Conservation (phyloP, 2,888 invertebrate species). For the Lycocerus yunnanus region DNA sequence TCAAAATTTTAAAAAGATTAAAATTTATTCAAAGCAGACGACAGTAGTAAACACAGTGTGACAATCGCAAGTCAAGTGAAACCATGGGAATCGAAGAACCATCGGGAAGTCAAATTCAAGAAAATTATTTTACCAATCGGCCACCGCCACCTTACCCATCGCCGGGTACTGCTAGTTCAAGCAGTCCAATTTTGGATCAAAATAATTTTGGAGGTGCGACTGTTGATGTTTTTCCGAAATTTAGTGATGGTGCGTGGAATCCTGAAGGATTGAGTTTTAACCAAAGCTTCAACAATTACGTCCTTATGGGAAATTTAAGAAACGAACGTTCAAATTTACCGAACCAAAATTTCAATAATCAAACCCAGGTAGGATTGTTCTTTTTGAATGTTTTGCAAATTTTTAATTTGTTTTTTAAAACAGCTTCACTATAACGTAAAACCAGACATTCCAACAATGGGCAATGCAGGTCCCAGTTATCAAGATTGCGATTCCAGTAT, state of each 20-base stretch:
- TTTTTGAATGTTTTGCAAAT: not conserved
- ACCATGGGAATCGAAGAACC: not conserved
- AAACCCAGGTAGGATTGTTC: not conserved
- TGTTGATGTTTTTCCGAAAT: not conserved
- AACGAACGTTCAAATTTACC: not conserved
- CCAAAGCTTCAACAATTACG: not conserved
- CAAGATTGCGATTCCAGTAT: not conserved
- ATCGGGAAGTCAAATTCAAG: no score
- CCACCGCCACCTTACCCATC: not conserved
- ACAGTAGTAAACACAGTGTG: no score
- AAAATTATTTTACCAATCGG: not conserved
- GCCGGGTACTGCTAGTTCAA: not conserved
- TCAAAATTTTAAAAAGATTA: not conserved
- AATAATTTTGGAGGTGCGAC: not conserved
- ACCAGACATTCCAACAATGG: not conserved
- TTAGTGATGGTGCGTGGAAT: not conserved
- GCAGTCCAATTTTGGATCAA: not conserved
- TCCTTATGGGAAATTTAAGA: not conserved
- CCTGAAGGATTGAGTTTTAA: not conserved
- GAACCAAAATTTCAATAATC: not conserved
- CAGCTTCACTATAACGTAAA: not conserved
- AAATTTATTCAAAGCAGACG: no score
- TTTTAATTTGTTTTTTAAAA: not conserved
- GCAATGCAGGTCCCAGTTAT: not conserved
- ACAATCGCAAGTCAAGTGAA: not conserved